A percentile compares a stretch with the other conserved stretches of the same genome.
phyloP scores from a whole-genome alignment of 2,113 vertebrate species.

The Tauraco erythrolophus region DNA sequence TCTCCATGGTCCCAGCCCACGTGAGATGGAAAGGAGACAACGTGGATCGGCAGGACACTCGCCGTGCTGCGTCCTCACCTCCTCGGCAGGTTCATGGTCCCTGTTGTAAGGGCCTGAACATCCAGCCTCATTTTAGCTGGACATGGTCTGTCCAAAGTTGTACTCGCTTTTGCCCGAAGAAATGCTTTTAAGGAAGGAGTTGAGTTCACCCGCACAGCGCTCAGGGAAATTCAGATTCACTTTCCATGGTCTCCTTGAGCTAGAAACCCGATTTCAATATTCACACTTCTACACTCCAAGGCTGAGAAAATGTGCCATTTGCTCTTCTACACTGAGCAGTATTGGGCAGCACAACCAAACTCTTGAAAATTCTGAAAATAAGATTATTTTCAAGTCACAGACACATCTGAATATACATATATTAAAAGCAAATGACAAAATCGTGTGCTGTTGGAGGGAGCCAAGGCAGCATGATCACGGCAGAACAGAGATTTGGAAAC shows the following conservation, averaged over 20 bases:
- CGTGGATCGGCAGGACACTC: no score
- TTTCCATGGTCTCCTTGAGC: background rate
- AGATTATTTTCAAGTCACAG: background rate
- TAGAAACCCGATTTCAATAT: background rate
- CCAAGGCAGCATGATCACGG: background rate
- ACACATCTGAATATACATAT: background rate
- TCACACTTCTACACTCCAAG: background rate
- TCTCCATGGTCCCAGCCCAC: rapidly evolving
- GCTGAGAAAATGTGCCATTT: background rate
- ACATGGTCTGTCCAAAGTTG: background rate
- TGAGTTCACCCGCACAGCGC: rapidly evolving
- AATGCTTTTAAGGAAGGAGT: background rate
- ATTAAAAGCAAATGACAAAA: background rate
- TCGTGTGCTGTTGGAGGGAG: background rate
- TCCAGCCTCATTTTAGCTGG: background rate
- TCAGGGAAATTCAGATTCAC: background rate
- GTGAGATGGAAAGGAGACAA: rapidly evolving
- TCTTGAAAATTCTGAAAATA: background rate
- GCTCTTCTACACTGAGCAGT: background rate
- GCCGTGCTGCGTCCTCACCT: background rate
- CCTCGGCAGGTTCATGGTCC: background rate
- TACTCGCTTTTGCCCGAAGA: background rate
- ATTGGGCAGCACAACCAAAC: background rate
- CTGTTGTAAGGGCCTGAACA: rapidly evolving
- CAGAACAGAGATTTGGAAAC: background rate